These are phyloP conservation scores for Hemicrepidius hirtus DNA, from an alignment of 2,888 invertebrate genomes.

Conservation along the genomic window DNA sequence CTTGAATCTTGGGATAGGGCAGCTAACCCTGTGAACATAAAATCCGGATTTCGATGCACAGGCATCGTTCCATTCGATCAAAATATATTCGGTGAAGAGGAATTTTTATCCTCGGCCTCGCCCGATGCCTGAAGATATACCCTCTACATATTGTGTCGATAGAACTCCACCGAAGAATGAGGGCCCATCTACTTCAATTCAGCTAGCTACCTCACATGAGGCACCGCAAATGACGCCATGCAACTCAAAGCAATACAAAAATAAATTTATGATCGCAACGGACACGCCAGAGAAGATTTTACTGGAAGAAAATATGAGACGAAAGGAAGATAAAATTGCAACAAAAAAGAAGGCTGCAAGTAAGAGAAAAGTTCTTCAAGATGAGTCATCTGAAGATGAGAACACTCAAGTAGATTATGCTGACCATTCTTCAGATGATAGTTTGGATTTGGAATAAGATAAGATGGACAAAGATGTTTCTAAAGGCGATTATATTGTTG, in stretches of 20 bases:
- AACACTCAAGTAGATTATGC: slow-evolving; percentile 12
- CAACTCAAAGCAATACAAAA: background rate
- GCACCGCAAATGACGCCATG: background rate
- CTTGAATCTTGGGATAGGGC: slow-evolving; percentile 42
- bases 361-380: background rate
- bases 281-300: slow-evolving; percentile 17
- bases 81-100: slow-evolving; percentile 38
- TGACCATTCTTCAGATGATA: slow-evolving; percentile 42
- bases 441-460: slow-evolving; percentile 11
- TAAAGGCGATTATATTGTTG: slow-evolving; percentile 38
- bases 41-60: slow-evolving; percentile 22
- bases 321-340: slow-evolving; percentile 5
- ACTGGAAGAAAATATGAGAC: slow-evolving; percentile 20
- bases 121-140: background rate
- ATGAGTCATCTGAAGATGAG: slow-evolving; percentile 11
- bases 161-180: background rate
- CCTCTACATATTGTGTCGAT: background rate
- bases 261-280: slow-evolving; percentile 11
- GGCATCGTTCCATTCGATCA: slow-evolving; percentile 38
- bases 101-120: slow-evolving; percentile 34
- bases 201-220: background rate
- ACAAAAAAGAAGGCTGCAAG: background rate
- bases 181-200: background rate
- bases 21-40: slow-evolving; percentile 45
- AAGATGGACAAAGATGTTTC: slow-evolving; percentile 28